Percentiles rank a stretch among this genome's conserved stretches.
phyloP scores from a whole-genome alignment of 2,113 vertebrate species.

The Poicephalus gulielmi region DNA sequence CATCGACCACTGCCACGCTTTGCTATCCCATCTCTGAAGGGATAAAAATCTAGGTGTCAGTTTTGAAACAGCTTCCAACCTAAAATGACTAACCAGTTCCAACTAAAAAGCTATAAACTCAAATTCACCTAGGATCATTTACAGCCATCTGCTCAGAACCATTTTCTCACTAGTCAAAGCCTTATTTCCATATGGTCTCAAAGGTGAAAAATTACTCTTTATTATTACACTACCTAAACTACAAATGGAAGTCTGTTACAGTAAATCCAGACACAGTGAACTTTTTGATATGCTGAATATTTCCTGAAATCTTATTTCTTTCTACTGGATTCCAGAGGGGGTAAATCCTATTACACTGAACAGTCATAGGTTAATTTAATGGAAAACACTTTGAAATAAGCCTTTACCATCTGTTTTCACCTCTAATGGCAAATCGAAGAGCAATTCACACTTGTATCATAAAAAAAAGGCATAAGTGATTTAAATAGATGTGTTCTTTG shows the following conservation, averaged over 20 bases:
- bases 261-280: neutral
- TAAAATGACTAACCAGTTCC: slow-evolving; percentile 52
- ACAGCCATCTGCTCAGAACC: slow-evolving; percentile 63
- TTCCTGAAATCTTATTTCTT: slow-evolving; percentile 56
- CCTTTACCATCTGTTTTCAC: slow-evolving; percentile 67
- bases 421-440: slow-evolving; percentile 57
- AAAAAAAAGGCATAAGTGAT: slow-evolving; percentile 49
- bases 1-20: neutral
- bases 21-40: neutral
- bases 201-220: slow-evolving; percentile 60
- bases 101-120: slow-evolving; percentile 51
- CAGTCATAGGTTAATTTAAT: slow-evolving; percentile 67
- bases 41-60: slow-evolving; percentile 31
- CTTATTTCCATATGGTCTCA: slow-evolving; percentile 57
- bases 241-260: slow-evolving; percentile 28
- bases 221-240: slow-evolving; percentile 40
- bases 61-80: slow-evolving; percentile 33
- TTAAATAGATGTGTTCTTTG: slow-evolving; percentile 56
- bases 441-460: slow-evolving; percentile 45
- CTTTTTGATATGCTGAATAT: slow-evolving; percentile 33
- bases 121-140: slow-evolving; percentile 64
- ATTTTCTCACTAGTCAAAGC: slow-evolving; percentile 57
- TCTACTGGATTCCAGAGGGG: slow-evolving; percentile 56
- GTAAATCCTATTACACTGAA: slow-evolving; percentile 61
- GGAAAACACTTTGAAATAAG: slow-evolving; percentile 53